Base-by-base conservation (phyloP, 1,140 invertebrate genomes). In the Probaryconus sp. region DNA sequence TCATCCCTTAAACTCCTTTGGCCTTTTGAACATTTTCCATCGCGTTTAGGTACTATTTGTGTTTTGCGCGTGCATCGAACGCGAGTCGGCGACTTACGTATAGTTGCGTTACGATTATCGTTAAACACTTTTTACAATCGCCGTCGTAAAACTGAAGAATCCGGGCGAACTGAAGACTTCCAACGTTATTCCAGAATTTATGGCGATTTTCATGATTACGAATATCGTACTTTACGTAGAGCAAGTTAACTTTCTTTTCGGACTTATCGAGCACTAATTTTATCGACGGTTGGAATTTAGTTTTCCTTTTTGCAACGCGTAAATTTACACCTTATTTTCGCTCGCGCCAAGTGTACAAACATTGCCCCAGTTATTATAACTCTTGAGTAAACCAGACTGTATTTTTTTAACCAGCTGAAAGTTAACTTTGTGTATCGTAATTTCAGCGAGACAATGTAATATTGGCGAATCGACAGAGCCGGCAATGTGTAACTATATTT, bases 41-140 rank as follows among this genome's bases (percentile, higher is more conserved):
- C 42, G 31, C 42, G 26, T 56, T 67, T 53, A 50, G 38, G 28
- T 42, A 47, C 31, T 47, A 65, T 65, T 60, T 51, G 26, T 37
- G 53, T 60, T 58, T 58, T 51, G 40, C 53, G 53, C 61, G 30
- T 33, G 42, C 18, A 56, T 35, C 31, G 16, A 18, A 1, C n/a
- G 20, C 37, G 16, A 18, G 10, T 4, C 1, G 16, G 14, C 10
- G 5, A 13, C 1, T 18, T 40, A 18, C 45, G 11, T 28, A 18
- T 33, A 7, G 17, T 18, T 11, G 47, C 47, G 47, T 74, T 68
- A 68, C 71, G 56, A 56, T 60, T 65, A 68, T 68, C 71, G 71
- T 74, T 68, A 73, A 73, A 67, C 24, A 33, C 30, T 21, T 43
- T 74, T 74, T 68, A 68, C 71, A 45, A 45, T 45, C 16, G 47